Evolutionary conservation across 2,888 invertebrate genomes (phyloP), one percentile per base, ranked within the genome.

Genomic region (Laothoe populi): DNA sequence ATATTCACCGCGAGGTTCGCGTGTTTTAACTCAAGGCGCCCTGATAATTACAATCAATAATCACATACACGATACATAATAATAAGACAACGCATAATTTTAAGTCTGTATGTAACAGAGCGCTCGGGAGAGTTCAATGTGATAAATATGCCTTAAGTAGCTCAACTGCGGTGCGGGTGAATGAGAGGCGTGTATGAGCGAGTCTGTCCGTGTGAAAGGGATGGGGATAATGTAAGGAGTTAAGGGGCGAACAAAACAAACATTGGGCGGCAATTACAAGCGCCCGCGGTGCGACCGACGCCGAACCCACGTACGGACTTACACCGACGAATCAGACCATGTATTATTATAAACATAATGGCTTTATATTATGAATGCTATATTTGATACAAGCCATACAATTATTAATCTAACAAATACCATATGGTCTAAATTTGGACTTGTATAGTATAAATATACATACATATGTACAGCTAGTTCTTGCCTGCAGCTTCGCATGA

Each of bases 21-120:
- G 66, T 70, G 67, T 64, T 64, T 67, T 65, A 63, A 66, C 63
- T 60, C 38, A 61, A 84, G 82, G 76, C 84, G 81, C 78, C 82
- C 83, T 82, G 82, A 86, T 89, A 87, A 90, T 88, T 90, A 88
- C 86, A 87, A 90, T 90, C 88, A 90, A 90, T 90, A 89, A 88
- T 82, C 78, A 53, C 26, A 42, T 26, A 49, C 71, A 77, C 26
- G 63, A 59, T 61, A 66, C 31, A 13, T 46, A 63, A 38, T 61
- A 4, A 8, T 13, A 53, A 40, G 49, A 42, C 26, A 24, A 60
- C 66, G 63, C 70, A 64, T 71, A 72, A 70, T 61, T 68, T 70
- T 66, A 64, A 70, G 70, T 68, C 70, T 63, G 71, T 74, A 71
- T 64, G 66, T 69, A 72, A 53, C 19, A 26, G 26, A 53, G 26